phyloP scores from a whole-genome alignment of 2,113 vertebrate species.

The Tichodroma muraria region DNA sequence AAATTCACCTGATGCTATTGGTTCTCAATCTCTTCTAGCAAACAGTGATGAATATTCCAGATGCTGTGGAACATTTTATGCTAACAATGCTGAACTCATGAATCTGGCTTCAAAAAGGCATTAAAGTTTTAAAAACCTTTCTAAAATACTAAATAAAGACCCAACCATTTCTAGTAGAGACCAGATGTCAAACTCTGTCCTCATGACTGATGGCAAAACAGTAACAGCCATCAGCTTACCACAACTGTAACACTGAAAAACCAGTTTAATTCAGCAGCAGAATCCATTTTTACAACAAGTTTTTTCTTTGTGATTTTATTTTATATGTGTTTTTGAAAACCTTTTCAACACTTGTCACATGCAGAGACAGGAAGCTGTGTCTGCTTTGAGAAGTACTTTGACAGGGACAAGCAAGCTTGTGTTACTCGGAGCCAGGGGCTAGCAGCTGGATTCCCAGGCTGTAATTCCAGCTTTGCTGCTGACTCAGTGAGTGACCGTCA shows the following conservation, averaged over 20 bases:
- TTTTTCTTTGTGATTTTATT: neutral
- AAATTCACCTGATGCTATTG: neutral
- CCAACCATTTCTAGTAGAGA: neutral
- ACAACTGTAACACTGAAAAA: neutral
- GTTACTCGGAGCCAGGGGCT: neutral
- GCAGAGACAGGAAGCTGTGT: neutral
- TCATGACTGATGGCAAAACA: neutral
- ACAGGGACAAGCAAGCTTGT: neutral
- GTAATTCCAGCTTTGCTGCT: neutral
- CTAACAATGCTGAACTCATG: neutral
- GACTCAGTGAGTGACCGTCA: neutral
- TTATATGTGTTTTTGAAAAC: neutral
- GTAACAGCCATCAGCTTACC: neutral
- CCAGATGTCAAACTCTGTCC: neutral
- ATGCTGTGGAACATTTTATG: neutral
- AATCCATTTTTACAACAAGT: neutral
- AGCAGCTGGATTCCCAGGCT: neutral
- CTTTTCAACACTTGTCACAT: neutral
- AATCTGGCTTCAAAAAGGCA: neutral
- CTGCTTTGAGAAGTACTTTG: neutral
- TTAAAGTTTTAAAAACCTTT: neutral
- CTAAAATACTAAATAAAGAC: neutral
- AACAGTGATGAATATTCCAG: neutral
- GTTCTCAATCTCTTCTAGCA: neutral
- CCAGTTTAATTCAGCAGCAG: neutral